phyloP scores from a whole-genome alignment of 1,140 invertebrate genomes.

The Arctopsyche grandis region DNA sequence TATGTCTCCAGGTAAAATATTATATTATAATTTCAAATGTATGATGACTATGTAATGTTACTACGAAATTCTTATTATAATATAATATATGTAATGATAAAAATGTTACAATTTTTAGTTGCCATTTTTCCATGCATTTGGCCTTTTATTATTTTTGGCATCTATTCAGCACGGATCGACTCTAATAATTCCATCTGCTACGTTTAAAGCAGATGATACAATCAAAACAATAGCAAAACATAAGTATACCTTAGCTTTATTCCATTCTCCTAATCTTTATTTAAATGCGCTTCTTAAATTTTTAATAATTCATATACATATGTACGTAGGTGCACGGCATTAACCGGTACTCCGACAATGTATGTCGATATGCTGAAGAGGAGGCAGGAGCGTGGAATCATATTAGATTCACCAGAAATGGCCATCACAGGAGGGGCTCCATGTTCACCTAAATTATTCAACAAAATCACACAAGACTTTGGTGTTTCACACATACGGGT shows the following conservation, averaged over 20 bases:
- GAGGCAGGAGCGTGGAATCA: constrained; percentile 1
- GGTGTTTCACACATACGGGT: constrained; percentile 62
- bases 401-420: constrained; percentile 62
- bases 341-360: constrained; percentile 98
- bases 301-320: too few species aligned
- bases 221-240: constrained; percentile 73
- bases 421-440: constrained; percentile 77
- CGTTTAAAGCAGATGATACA: constrained; percentile 72
- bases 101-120: constrained; percentile 72
- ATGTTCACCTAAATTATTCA: constrained; percentile 73
- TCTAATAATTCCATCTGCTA: constrained; percentile 72
- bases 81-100: too few species aligned
- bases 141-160: constrained; percentile 72
- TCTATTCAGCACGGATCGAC: constrained; percentile 72
- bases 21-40: neutral
- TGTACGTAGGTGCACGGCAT: constrained; percentile 79
- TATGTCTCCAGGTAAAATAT: constrained; percentile 48
- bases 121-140: constrained; percentile 91
- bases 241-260: constrained; percentile 62
- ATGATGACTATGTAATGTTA: neutral
- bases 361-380: constrained; percentile 82
- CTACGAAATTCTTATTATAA: neutral
- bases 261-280: neutral
- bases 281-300: too few species aligned
- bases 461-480: constrained; percentile 66